Conservation (phyloP, 2,113 vertebrate species). For the Muntiacus reevesi region DNA sequence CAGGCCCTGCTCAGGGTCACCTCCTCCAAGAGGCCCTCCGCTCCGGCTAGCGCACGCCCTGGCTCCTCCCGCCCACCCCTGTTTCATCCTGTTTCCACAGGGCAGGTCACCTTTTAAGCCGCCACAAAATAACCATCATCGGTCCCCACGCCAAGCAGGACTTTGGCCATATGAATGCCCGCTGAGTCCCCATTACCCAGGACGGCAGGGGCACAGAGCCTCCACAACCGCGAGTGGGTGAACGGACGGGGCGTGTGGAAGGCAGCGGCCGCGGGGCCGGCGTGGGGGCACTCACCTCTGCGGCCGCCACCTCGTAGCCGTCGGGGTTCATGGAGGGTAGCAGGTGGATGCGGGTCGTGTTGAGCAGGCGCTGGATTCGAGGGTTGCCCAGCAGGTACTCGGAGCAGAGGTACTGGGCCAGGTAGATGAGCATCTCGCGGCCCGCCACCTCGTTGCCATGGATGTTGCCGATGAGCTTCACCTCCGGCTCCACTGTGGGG, state of each 20-base stretch:
- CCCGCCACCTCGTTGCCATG: conserved; percentile 97
- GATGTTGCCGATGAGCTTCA: conserved; percentile 96
- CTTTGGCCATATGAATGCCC: rapidly evolving
- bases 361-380: conserved; percentile 91
- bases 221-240: rapidly evolving
- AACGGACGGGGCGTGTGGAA: rapidly evolving
- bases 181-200: not conserved
- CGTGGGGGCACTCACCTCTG: conserved; percentile 87
- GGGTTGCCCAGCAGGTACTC: conserved; percentile 91
- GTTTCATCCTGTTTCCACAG: rapidly evolving
- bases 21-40: rapidly evolving
- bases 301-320: conserved; percentile 94
- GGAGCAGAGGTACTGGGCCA: conserved; percentile 94
- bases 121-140: rapidly evolving
- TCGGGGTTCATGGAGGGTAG: conserved; percentile 98
- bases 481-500: conserved; percentile 92
- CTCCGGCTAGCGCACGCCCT: rapidly evolving
- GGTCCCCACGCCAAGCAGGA: not conserved
- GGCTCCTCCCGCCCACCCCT: not conserved
- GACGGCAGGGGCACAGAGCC: not conserved
- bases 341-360: conserved; percentile 94
- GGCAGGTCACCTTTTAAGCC: rapidly evolving
- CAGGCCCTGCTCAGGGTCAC: not conserved
- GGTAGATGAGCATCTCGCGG: conserved; percentile 92
- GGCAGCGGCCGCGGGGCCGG: rapidly evolving